A percentile compares a stretch with the other conserved stretches of the same genome.
phyloP scores from a whole-genome alignment of 2,888 invertebrate genomes.

The Luperina nickerlii region DNA sequence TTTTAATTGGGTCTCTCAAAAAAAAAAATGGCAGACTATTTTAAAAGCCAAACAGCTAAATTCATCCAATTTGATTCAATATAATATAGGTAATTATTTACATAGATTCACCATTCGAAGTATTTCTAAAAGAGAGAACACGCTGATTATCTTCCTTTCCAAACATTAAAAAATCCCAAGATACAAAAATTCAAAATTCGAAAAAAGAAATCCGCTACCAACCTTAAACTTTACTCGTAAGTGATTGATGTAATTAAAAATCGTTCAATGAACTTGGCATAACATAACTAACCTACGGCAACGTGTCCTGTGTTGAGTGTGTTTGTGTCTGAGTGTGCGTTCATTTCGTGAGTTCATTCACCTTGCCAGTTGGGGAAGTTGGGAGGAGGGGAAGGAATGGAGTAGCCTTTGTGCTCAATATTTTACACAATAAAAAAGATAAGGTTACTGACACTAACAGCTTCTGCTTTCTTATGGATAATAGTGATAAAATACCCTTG shows the following conservation, averaged over 20 bases:
- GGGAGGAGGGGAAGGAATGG: slow-evolving; percentile 75
- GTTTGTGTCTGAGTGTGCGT: slow-evolving; percentile 77
- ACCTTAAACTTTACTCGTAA: slow-evolving; percentile 64
- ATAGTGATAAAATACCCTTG: neutral
- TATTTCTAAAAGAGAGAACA: neutral
- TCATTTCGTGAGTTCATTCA: slow-evolving; percentile 90
- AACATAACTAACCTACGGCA: slow-evolving; percentile 84
- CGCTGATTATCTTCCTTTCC: no score
- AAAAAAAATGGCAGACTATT: no score
- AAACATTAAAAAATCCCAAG: neutral
- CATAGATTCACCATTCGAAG: neutral
- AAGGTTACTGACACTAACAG: neutral
- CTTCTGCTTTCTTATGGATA: neutral
- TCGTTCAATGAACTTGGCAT: slow-evolving; percentile 77
- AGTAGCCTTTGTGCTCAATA: slow-evolving; percentile 63
- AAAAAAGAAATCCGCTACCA: slow-evolving; percentile 45
- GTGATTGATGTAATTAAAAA: slow-evolving; percentile 70
- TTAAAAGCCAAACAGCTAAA: neutral
- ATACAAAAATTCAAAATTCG: slow-evolving; percentile 21
- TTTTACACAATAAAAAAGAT: neutral
- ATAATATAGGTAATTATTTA: neutral
- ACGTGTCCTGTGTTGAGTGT: slow-evolving; percentile 79
- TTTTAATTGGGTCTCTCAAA: neutral
- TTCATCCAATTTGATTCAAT: neutral
- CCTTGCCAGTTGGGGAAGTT: slow-evolving; percentile 89